Conservation (phyloP, 2,797 vertebrate species). For the Bradypodion pumilum region DNA sequence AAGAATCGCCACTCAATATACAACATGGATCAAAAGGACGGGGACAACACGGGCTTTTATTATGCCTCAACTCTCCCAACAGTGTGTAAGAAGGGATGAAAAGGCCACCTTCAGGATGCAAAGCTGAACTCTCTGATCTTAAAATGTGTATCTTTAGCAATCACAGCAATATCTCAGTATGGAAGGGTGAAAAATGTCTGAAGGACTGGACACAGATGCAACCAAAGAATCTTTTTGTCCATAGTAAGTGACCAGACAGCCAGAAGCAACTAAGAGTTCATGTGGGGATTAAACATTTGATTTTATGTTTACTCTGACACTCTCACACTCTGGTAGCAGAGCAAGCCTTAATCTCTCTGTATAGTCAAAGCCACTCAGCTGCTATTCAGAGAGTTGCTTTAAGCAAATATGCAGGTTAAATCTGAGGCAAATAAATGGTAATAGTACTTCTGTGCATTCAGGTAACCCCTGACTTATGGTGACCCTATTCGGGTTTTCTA, state of each 20-base stretch:
- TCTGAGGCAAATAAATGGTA: neutral
- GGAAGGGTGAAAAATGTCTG: conserved; percentile 33
- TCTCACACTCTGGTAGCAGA: conserved; percentile 2
- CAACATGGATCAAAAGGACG: neutral
- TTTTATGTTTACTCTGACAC: conserved; percentile 10
- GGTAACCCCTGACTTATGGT: too few species aligned
- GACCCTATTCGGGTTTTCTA: too few species aligned
- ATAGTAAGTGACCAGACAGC: neutral
- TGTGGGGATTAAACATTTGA: conserved; percentile 25
- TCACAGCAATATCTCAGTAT: conserved; percentile 27
- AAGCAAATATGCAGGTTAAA: neutral
- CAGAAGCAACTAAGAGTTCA: conserved; percentile 10
- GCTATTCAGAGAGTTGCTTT: neutral
- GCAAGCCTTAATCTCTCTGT: neutral
- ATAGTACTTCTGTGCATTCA: too few species aligned
- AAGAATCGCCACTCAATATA: neutral
- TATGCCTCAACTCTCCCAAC: neutral
- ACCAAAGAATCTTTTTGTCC: neutral
- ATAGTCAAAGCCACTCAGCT: neutral
- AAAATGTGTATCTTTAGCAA: conserved; percentile 22
- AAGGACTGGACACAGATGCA: conserved; percentile 5
- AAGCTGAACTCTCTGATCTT: neutral
- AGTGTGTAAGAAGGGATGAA: neutral
- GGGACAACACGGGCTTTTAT: neutral
- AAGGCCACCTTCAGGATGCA: neutral